phyloP scores from a whole-genome alignment of 2,888 invertebrate genomes.

The Serripes groenlandicus region DNA sequence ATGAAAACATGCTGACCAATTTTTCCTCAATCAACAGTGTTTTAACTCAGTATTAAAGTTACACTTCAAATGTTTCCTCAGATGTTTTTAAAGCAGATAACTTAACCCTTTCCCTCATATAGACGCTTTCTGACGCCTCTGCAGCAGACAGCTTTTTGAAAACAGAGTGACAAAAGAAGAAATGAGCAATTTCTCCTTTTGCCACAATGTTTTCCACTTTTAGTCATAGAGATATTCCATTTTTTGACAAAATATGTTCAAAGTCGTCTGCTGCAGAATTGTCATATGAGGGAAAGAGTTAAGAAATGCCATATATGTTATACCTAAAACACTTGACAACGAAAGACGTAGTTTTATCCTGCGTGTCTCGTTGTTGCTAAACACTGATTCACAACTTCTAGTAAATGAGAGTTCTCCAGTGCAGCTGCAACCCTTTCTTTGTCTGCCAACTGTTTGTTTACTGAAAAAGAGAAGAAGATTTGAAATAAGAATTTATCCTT shows the following conservation, averaged over 20 bases:
- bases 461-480: conserved; percentile 85
- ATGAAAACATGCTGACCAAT: no score
- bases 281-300: not conserved
- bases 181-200: no score
- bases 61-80: no score
- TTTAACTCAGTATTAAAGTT: no score
- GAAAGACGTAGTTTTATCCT: conserved; percentile 17
- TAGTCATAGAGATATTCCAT: not conserved
- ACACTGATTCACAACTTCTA: conserved; percentile 98
- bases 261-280: not conserved
- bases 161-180: no score
- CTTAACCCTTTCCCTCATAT: no score
- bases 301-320: not conserved
- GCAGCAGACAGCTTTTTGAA: no score
- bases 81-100: no score
- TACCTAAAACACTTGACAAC: not conserved
- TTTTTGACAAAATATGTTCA: not conserved
- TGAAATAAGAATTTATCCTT: not conserved
- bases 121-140: no score
- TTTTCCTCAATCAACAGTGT: no score
- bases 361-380: conserved; percentile 58
- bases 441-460: conserved; percentile 99
- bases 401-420: conserved; percentile 95
- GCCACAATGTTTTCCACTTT: not conserved
- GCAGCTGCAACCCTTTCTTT: conserved; percentile 99